A percentile compares a stretch with the other conserved stretches of the same genome.
Evolutionary conservation across 2,797 vertebrate species (phyloP).

Genomic region (Peromyscus aztecus): DNA sequence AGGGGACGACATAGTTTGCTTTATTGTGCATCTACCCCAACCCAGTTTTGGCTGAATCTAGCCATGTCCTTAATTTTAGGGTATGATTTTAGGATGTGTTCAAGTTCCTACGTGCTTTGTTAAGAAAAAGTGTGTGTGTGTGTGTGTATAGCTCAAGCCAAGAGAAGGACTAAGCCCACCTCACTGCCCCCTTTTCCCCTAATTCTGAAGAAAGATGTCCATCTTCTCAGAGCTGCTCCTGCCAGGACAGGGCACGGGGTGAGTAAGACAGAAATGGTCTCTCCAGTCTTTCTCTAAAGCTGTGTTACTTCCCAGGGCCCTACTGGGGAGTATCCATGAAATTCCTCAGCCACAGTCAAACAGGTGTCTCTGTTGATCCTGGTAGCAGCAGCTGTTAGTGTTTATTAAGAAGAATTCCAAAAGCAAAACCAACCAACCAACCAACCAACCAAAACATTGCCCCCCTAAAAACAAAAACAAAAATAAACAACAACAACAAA

Average conservation of each 20-base stretch:
- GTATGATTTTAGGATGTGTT: background rate
- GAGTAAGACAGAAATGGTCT: background rate
- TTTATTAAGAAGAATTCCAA: background rate
- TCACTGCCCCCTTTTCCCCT: background rate
- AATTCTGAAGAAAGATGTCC: background rate
- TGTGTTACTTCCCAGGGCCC: background rate
- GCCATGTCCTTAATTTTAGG: background rate
- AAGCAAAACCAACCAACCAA: background rate
- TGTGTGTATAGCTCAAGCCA: background rate
- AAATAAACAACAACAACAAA: too few species aligned
- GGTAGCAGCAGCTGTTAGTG: background rate
- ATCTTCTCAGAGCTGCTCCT: background rate
- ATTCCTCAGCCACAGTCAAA: background rate
- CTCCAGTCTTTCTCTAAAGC: background rate
- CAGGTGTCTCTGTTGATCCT: background rate
- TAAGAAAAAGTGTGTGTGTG: background rate
- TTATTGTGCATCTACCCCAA: background rate
- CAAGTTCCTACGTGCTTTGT: background rate
- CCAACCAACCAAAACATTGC: background rate
- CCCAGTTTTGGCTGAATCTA: background rate
- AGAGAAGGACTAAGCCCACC: background rate
- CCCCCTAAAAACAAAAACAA: too few species aligned
- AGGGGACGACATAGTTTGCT: background rate
- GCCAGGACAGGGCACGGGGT: background rate
- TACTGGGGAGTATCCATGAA: background rate